Conservation (phyloP, 2,113 vertebrate genomes). For the Tenrec ecaudatus region DNA sequence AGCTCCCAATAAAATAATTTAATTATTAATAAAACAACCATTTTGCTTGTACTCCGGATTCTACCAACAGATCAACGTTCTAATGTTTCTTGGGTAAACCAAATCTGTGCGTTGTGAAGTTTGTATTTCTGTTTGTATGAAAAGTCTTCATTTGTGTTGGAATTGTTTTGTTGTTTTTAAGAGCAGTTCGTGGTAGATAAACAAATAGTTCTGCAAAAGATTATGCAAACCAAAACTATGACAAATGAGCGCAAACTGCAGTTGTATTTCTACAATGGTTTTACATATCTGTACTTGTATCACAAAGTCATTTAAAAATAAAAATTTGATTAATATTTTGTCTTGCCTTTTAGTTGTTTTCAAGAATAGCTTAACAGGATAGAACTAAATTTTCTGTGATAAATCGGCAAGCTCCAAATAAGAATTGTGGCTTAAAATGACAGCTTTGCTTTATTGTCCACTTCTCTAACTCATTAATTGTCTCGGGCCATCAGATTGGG, state of each 20-base stretch:
- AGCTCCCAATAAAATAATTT: too few relatives aligned
- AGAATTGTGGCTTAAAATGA: neutral
- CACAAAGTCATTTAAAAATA: neutral
- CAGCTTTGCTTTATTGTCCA: neutral
- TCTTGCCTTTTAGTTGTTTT: neutral
- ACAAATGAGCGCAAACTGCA: too few relatives aligned
- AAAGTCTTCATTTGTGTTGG: neutral
- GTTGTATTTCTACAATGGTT: neutral
- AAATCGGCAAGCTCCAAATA: neutral
- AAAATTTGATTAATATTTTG: neutral
- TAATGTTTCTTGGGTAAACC: too few relatives aligned
- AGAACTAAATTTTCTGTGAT: neutral
- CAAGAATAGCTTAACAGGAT: neutral
- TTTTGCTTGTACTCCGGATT: too few relatives aligned
- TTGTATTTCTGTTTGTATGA: neutral
- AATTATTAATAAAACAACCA: too few relatives aligned
- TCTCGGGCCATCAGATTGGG: neutral
- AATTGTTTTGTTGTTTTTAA: too few relatives aligned
- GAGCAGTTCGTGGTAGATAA: too few relatives aligned
- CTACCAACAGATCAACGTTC: too few relatives aligned
- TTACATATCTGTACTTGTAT: neutral
- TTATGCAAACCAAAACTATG: too few relatives aligned
- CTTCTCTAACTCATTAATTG: neutral
- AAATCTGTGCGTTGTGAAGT: too few relatives aligned
- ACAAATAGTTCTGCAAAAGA: too few relatives aligned